Evolutionary conservation across 1,140 invertebrate species (phyloP).

Genomic region (Formica selysi): DNA sequence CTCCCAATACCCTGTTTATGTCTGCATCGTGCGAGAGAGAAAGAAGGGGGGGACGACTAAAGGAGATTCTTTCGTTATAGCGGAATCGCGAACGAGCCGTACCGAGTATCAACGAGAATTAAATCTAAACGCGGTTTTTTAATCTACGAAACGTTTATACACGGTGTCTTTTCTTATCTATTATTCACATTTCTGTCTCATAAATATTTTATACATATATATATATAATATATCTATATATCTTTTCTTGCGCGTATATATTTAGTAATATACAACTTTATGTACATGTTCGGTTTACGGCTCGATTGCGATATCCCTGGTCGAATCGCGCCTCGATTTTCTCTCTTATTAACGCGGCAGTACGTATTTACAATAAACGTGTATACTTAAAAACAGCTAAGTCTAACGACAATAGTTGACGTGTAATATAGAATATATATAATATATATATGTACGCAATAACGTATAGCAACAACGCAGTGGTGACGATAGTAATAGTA

Average conservation of each 20-base stretch:
- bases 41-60: conserved; percentile 37
- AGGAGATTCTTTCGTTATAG: conserved; percentile 30
- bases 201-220: conserved; percentile 62
- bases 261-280: conserved; percentile 69
- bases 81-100: conserved; percentile 66
- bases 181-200: conserved; percentile 74
- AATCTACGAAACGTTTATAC: conserved; percentile 74
- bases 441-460: conserved; percentile 63
- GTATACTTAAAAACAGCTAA: conserved; percentile 64
- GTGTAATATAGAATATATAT: conserved; percentile 72
- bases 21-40: conserved; percentile 70
- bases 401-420: conserved; percentile 66
- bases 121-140: conserved; percentile 68
- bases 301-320: conserved; percentile 11
- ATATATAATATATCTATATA: conserved; percentile 70
- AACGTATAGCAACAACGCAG: conserved; percentile 59
- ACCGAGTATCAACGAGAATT: conserved; percentile 70
- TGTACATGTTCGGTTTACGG: conserved; percentile 62
- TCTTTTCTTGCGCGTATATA: neutral
- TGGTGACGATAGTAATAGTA: conserved; percentile 66
- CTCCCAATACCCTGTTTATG: conserved; percentile 79
- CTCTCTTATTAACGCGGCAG: conserved; percentile 49
- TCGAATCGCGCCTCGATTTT: conserved; percentile 36
- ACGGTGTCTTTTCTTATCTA: conserved; percentile 71
- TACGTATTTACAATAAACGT: conserved; percentile 66